Base-by-base conservation (phyloP, 2,888 invertebrate genomes). In the Serrognathus titanus region DNA sequence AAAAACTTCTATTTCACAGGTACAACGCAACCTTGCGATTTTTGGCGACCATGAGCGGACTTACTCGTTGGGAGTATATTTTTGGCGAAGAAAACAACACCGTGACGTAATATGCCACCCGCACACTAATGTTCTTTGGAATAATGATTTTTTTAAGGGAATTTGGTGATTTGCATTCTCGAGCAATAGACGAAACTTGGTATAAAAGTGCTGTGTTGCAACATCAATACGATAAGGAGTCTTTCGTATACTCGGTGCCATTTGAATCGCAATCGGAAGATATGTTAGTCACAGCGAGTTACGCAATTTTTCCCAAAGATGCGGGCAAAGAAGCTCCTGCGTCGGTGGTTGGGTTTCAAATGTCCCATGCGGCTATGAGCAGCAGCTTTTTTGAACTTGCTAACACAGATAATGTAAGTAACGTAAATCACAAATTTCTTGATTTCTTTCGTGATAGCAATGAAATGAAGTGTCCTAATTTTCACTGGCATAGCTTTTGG, bases 121-220 rank as follows among this genome's bases (percentile, higher is more conserved):
- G 24, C 24, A 6, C 24, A 5, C 6, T 1, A 31, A 7, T 31
- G 24, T 31, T 31, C 7, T 6, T 31, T 31, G 4, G 24, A 5
- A 7, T 7, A 6, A 31, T 5, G 24, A 31, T 3, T 3, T 4
- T 1, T 46, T 74, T 75, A 7, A 87, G 85, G 12, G 86, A 87
- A 61, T 93, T 93, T 69, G 92, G 92, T 8, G 90, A 92, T 67
- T 75, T 82, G 47, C 87, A 92, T 71, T 83, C 82, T 3, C 83
- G 84, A 51, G 89, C 94, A 0, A 90, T 93, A 20, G 93, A 95
- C 72, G 94, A 94, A 75, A 86, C 90, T 0, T 95, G 94, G 93
- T 95, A 95, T 73, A 90, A 90, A 73, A 88, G 91, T 60, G 94
- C 95, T 0, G 91, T 95, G 3, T 82, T 94, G 43, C 92, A 93